Evolutionary conservation across 2,797 vertebrate species (phyloP).

Genomic region (Perdix hodgsoniae): DNA sequence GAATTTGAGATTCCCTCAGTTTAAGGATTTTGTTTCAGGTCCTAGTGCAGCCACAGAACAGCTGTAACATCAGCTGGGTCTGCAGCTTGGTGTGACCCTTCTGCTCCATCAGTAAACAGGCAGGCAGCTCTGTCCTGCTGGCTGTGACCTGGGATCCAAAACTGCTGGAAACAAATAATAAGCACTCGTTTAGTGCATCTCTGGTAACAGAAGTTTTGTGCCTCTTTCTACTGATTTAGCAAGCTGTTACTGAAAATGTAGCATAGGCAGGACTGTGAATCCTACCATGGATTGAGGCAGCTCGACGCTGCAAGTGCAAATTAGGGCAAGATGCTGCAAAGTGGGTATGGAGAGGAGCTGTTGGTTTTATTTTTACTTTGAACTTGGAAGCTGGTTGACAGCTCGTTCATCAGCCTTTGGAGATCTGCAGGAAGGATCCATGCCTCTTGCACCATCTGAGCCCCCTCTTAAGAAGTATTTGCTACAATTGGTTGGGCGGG

Average conservation of each 20-base stretch:
- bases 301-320: not conserved
- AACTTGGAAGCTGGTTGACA: not conserved
- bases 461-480: fast-evolving
- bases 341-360: not conserved
- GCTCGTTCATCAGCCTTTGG: not conserved
- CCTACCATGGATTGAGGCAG: not conserved
- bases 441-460: not conserved
- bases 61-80: not conserved
- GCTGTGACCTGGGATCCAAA: not conserved
- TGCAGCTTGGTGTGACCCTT: not conserved
- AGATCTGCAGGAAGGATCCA: not conserved
- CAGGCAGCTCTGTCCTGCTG: not conserved
- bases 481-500: not conserved
- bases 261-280: not conserved
- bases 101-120: not conserved
- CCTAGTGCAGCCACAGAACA: not conserved
- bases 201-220: not conserved
- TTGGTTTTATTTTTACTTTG: not conserved
- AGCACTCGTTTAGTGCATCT: not conserved
- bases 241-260: not conserved
- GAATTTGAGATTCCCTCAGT: not conserved
- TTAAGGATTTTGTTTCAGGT: not conserved
- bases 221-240: not conserved
- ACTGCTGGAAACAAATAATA: not conserved
- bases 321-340: not conserved